Evolutionary conservation across 2,888 invertebrate genomes (phyloP).

Genomic region (Lasioglossum figueresi): DNA sequence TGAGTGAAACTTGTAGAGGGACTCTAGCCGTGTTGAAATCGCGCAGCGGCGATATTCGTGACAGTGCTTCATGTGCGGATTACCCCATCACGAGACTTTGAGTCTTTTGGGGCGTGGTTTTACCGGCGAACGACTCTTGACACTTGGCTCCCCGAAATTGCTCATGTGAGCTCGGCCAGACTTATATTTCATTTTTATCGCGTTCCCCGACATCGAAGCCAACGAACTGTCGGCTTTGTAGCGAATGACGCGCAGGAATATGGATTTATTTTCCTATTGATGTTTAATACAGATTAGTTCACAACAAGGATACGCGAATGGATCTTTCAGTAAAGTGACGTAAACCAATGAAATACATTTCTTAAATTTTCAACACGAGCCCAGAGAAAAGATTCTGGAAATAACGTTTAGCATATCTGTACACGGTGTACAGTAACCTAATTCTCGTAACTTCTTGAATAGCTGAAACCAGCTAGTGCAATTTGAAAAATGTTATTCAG

Average conservation of each 20-base stretch:
- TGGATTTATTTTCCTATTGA: not conserved
- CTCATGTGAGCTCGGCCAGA: not conserved
- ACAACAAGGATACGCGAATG: not conserved
- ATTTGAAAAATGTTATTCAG: not conserved
- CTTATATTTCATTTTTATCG: conserved; percentile 1
- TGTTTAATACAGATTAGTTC: not conserved
- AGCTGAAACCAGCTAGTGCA: not conserved
- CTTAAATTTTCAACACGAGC: too few relatives aligned
- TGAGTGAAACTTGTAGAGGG: not conserved
- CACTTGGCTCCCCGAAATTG: not conserved
- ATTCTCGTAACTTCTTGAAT: not conserved
- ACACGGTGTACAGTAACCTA: not conserved
- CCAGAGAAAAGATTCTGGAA: not conserved
- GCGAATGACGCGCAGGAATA: not conserved
- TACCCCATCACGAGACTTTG: not conserved
- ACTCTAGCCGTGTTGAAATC: not conserved
- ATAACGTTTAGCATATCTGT: not conserved
- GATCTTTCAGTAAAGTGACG: not conserved
- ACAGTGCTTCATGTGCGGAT: not conserved
- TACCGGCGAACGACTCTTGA: not conserved
- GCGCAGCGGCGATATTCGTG: not conserved
- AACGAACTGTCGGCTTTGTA: not conserved
- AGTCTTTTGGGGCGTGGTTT: not conserved
- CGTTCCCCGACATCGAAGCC: not conserved
- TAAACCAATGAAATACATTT: too few relatives aligned